Percentiles rank a stretch among this genome's conserved stretches.
phyloP scores from a whole-genome alignment of 2,113 vertebrate genomes.

The Bubo blakistoni region DNA sequence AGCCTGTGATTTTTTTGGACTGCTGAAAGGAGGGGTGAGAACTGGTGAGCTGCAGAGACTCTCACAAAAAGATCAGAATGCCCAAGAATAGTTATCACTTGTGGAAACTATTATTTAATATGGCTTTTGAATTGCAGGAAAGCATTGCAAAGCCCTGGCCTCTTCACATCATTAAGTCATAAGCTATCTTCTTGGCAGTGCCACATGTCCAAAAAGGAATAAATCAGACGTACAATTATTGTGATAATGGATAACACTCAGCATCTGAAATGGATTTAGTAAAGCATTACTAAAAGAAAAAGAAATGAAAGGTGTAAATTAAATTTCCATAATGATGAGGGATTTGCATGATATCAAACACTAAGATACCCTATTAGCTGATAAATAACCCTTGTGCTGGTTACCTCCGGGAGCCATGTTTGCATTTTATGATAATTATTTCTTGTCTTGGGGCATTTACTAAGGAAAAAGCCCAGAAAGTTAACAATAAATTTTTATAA shows the following conservation, averaged over 20 bases:
- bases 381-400: conserved; percentile 57
- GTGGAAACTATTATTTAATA: not conserved
- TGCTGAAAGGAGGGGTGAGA: not conserved
- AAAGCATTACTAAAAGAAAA: conserved; percentile 20
- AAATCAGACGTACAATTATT: conserved; percentile 30
- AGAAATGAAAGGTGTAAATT: conserved; percentile 63
- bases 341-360: conserved; percentile 46
- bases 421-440: conserved; percentile 60
- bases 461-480: conserved; percentile 33
- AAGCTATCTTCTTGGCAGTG: not conserved
- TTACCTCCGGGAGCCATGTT: conserved; percentile 36
- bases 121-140: not conserved
- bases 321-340: conserved; percentile 52
- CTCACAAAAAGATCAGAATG: not conserved
- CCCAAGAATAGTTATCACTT: not conserved
- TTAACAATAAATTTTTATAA: conserved; percentile 59
- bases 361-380: conserved; percentile 46
- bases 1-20: not conserved
- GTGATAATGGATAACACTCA: conserved; percentile 11
- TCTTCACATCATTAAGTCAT: not conserved
- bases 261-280: conserved; percentile 22
- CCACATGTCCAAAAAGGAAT: not conserved
- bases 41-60: not conserved
- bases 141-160: not conserved
- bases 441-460: conserved; percentile 45